Evolutionary conservation across 2,113 vertebrate genomes (phyloP), one percentile per base, ranked within the genome.

Genomic region (Xenus cinereus): DNA sequence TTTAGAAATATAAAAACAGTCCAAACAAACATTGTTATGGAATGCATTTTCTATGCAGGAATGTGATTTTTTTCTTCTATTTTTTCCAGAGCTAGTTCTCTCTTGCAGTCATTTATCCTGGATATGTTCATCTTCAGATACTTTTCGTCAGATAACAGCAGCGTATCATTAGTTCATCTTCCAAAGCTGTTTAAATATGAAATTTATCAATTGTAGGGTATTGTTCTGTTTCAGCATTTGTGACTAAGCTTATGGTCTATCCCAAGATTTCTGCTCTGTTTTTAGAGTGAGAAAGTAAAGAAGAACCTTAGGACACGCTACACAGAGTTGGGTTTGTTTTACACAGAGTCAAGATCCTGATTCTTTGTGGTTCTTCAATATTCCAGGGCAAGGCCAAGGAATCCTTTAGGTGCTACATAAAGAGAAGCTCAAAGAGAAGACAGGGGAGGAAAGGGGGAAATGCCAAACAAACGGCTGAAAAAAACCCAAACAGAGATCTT

Each of bases 31-130:
- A 83, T 63, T 97, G 50, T 73, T 85, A 95, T 92, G 96, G 93
- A 98, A 98, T 97, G 96, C 84, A 94, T 75, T 84, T 92, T 81
- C 94, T 81, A 20, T 41, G 78, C 81, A 90, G 96, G 95, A 96
- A 93, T 95, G 94, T 93, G 54, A 73, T 19, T 77, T 27, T 48
- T 35, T 11, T 22, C 71, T 62, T 87, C 84, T 59, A 35, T 28
- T 35, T 73, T 87, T 39, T 50, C 66, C 63, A 87, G 84, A 95
- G 30, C 76, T 86, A 59, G 17, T 54, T 89, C 33, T 89, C 68
- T 91, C 78, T 76, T 71, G 66, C 48, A 50, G n/a, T 67, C 14
- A 22, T 87, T 92, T 80, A 78, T 89, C 56, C 48, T 96, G 81
- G 60, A 53, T 83, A 54, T 28, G 6, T 79, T 79, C 88, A 86